Conservation (phyloP, 2,797 vertebrate genomes). For the Oryzias sinensis region DNA sequence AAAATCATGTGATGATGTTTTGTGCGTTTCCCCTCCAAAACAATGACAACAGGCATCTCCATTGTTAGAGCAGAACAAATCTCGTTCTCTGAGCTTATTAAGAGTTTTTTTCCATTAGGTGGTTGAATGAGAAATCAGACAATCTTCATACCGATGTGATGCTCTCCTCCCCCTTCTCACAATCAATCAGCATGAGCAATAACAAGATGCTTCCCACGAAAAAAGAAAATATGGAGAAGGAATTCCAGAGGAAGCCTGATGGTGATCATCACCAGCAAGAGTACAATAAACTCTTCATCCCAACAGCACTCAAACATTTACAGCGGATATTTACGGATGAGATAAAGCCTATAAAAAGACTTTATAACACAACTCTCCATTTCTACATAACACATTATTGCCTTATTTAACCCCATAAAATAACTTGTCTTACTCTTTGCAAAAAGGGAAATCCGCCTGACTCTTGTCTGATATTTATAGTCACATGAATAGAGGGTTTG, state of each 20-base stretch:
- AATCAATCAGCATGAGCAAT: too few relatives aligned
- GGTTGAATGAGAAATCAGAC: slow-evolving; percentile 14
- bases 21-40: slow-evolving; percentile 11
- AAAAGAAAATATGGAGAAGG: neutral
- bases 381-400: slow-evolving; percentile 5
- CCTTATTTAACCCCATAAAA: slow-evolving; percentile 5
- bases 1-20: slow-evolving; percentile 29
- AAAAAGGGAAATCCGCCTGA: slow-evolving; percentile 13
- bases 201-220: neutral
- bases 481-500: slow-evolving; percentile 11
- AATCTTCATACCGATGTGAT: neutral
- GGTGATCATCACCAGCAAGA: too few relatives aligned
- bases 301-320: neutral
- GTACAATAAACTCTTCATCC: neutral
- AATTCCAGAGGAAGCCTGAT: too few relatives aligned
- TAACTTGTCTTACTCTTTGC: neutral
- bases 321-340: neutral
- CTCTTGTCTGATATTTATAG: slow-evolving; percentile 9
- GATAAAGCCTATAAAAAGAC: neutral
- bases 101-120: slow-evolving; percentile 1
- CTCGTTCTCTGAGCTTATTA: neutral
- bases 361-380: neutral
- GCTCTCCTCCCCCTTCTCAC: too few relatives aligned
- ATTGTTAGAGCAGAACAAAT: slow-evolving; percentile 27
- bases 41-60: slow-evolving; percentile 8